phyloP scores from a whole-genome alignment of 2,113 vertebrate genomes.

The Coregonus clupeaformis region DNA sequence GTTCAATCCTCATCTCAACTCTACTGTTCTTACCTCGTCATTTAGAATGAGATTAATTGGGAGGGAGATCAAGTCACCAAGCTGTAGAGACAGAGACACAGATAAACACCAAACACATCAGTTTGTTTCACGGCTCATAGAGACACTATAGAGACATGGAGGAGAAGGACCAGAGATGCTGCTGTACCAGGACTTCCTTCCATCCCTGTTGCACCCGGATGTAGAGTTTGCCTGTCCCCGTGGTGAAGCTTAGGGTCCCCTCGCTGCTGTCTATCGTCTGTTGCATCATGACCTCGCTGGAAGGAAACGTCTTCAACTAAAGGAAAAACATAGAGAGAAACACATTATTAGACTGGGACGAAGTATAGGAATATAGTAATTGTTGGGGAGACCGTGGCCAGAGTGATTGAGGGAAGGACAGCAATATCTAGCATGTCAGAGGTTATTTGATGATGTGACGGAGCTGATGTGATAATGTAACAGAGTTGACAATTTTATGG shows the following conservation, averaged over 20 bases:
- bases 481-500: no score
- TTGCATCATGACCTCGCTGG: conserved; percentile 81
- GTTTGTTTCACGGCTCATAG: not conserved
- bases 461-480: no score
- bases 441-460: no score
- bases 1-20: not conserved
- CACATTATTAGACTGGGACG: not conserved
- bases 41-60: conserved; percentile 76
- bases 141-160: not conserved
- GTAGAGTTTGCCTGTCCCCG: conserved; percentile 81
- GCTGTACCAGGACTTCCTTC: conserved; percentile 88
- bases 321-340: not conserved
- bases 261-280: conserved; percentile 75
- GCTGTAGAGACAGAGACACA: conserved; percentile 69
- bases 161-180: not conserved
- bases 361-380: not conserved
- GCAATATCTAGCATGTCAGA: not conserved
- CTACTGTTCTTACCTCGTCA: conserved; percentile 61
- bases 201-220: conserved; percentile 88
- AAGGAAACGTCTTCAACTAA: conserved; percentile 78
- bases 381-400: no score
- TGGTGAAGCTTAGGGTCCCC: conserved; percentile 82
- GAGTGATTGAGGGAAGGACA: no score
- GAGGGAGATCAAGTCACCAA: conserved; percentile 84
- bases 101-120: not conserved